These are phyloP conservation scores for Synergus japonicus DNA, from an alignment of 2,888 invertebrate species.

Conservation along the genomic window DNA sequence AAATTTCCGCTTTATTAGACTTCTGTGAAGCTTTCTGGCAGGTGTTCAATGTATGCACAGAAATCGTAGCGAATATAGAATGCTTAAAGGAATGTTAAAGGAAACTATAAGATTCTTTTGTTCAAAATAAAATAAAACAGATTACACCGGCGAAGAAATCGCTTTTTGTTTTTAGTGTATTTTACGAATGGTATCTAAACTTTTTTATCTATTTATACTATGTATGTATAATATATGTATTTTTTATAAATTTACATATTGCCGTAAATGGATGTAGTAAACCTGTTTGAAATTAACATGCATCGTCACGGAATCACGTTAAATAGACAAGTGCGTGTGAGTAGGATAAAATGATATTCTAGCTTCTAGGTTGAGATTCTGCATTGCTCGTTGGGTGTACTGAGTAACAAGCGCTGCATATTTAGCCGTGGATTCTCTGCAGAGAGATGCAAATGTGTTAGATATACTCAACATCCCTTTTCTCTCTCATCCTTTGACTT, in stretches of 20 bases:
- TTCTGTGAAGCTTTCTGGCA: background rate
- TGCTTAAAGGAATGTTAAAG: background rate
- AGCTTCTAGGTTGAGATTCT: constrained; percentile 50
- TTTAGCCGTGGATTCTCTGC: constrained; percentile 61
- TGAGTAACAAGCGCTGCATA: constrained; percentile 65
- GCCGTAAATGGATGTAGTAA: background rate
- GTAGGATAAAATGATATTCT: background rate
- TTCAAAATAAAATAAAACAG: background rate
- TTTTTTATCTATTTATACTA: too few species aligned
- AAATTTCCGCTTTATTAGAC: constrained; percentile 62
- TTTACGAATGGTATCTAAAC: background rate
- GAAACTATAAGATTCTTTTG: background rate
- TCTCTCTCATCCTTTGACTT: too few species aligned
- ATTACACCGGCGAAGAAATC: too few species aligned
- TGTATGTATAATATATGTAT: background rate
- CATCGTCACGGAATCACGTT: background rate
- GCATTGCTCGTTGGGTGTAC: constrained; percentile 59
- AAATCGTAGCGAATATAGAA: background rate
- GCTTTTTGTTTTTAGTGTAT: background rate
- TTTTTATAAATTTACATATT: background rate
- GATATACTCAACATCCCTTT: background rate
- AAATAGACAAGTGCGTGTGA: constrained; percentile 1
- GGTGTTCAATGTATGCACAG: background rate
- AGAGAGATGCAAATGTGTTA: constrained; percentile 60
- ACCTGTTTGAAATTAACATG: constrained; percentile 1